Evolutionary conservation across 2,113 vertebrate species (phyloP), one percentile per base, ranked within the genome.

Genomic region (Cercopithecus mona): DNA sequence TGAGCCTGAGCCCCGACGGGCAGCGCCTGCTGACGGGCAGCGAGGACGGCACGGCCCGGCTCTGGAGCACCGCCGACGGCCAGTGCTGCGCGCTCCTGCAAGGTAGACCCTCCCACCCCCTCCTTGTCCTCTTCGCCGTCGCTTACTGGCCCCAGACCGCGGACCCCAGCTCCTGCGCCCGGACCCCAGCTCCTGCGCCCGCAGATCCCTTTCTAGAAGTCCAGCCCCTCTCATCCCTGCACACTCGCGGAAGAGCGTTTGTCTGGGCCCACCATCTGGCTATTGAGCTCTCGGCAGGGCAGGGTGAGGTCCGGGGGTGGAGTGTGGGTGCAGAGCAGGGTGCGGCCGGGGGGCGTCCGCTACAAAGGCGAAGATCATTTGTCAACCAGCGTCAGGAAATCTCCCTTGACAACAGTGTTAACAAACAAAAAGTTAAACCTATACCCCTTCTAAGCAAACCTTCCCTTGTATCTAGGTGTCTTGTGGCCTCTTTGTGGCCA

Each of bases 1-100:
- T 99, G 90, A 99, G 99, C 96, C 96, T 99, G 97, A 99, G 99
- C 96, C 99, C 99, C 0, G 99, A 99, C 11, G 99, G 99, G 84
- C 98, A 98, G 97, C 98, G 98, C 57, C 98, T 99, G 97, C 98
- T 99, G 10, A 99, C 99, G 0, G 99, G 99, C 80, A 99, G 99
- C 17, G 99, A 99, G 97, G 99, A 99, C 88, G 98, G 99, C 96
- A 99, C 99, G 0, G 99, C 99, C 0, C 98, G 99, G 27, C 98
- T 99, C 93, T 99, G 99, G 99, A 98, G 98, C 98, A 99, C 99
- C 0, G 98, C 98, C 2, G 99, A 99, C 97, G 98, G 99, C 96
- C 99, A 98, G 96, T 99, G 99, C 96, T 98, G 81, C 43, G 98
- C 98, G 2, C 98, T 99, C 92, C 97, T 99, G 84, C 99, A 98